phyloP scores from a whole-genome alignment of 1,140 invertebrate genomes.

The Acyrthosiphon pisum region DNA sequence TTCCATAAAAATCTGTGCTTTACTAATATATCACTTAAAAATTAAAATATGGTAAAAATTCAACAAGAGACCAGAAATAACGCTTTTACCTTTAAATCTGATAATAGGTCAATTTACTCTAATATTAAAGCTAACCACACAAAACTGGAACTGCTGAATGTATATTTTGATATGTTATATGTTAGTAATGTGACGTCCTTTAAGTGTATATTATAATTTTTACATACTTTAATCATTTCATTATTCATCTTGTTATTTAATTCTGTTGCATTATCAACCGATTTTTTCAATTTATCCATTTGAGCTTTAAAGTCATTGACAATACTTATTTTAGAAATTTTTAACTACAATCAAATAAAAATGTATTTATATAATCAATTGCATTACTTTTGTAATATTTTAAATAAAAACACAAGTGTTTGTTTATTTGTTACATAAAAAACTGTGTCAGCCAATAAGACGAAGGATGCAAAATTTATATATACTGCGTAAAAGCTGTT shows the following conservation, averaged over 20 bases:
- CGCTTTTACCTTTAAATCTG: no score
- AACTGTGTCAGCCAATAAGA: not conserved
- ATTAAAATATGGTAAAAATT: no score
- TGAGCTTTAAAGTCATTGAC: not conserved
- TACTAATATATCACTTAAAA: no score
- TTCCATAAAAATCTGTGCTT: no score
- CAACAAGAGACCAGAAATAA: no score
- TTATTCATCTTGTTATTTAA: not conserved
- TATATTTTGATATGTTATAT: no score
- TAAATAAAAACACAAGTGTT: not conserved
- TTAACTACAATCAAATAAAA: not conserved
- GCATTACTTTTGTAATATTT: not conserved
- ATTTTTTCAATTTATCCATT: not conserved
- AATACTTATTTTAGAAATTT: not conserved
- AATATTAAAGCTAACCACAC: no score
- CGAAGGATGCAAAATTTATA: not conserved
- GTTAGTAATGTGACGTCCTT: not conserved
- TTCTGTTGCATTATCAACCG: not conserved
- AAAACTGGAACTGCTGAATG: no score
- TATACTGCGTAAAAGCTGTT: not conserved
- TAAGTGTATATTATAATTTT: not conserved
- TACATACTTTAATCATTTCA: not conserved
- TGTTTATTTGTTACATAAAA: not conserved
- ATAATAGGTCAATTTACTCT: no score
- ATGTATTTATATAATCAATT: not conserved